Percentiles rank a stretch among this genome's conserved stretches.
These are phyloP conservation scores for Cephalopholis sonnerati DNA, from an alignment of 2,113 vertebrate species.

Conservation along the genomic window DNA sequence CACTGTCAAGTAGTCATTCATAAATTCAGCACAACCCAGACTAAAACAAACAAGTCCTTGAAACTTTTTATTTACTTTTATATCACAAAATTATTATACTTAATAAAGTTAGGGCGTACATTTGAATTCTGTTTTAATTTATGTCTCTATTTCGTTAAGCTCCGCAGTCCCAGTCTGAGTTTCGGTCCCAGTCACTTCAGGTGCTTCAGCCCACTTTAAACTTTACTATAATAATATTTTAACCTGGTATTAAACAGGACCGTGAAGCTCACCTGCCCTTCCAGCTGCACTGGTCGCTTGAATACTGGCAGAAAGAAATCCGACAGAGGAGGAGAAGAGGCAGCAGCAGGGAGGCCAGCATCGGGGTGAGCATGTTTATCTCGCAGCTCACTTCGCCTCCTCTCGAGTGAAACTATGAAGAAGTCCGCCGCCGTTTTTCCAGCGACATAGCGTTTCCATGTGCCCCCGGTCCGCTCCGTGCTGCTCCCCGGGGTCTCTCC, in stretches of 20 bases:
- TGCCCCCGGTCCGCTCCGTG: constrained; percentile 43
- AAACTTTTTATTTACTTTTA: neutral
- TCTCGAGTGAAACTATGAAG: constrained; percentile 60
- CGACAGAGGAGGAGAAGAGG: constrained; percentile 84
- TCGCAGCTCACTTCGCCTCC: constrained; percentile 71
- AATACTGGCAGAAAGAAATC: constrained; percentile 89
- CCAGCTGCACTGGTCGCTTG: constrained; percentile 98
- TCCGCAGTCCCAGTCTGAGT: neutral
- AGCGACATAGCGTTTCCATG: constrained; percentile 77
- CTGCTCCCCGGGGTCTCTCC: neutral
- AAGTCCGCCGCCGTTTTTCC: constrained; percentile 65
- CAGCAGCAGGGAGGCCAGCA: constrained; percentile 80
- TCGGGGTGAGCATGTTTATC: constrained; percentile 83
- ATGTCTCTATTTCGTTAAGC: too few relatives aligned
- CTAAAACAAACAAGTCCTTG: too few relatives aligned
- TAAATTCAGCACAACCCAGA: neutral
- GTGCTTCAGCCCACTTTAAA: neutral
- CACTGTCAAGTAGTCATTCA: constrained; percentile 17
- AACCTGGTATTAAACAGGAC: neutral
- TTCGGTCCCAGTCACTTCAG: constrained; percentile 35
- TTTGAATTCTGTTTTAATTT: neutral
- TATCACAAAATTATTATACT: too few relatives aligned
- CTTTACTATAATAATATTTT: neutral
- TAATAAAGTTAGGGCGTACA: fast-evolving
- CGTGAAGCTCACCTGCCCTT: constrained; percentile 91